Percentiles rank a stretch among this genome's conserved stretches.
These are phyloP conservation scores for Scaptomyza pallida DNA, from an alignment of 1,140 invertebrate species.

Conservation along the genomic window DNA sequence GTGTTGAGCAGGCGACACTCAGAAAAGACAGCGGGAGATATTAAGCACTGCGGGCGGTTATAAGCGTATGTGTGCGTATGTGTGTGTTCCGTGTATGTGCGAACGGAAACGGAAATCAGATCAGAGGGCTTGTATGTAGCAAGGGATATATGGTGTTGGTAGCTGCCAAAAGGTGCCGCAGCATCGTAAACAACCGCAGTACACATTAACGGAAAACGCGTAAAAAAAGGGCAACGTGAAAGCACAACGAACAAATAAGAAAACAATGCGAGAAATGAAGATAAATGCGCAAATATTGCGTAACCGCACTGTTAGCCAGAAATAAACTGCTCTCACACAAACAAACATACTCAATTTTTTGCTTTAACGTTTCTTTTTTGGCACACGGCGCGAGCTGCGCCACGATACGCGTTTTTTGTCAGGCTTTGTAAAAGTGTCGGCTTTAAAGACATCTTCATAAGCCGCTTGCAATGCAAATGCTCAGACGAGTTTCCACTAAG, in stretches of 20 bases:
- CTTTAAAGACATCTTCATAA: constrained; percentile 18
- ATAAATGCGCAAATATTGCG: constrained; percentile 73
- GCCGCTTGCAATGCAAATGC: constrained; percentile 17
- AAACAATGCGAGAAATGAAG: constrained; percentile 69
- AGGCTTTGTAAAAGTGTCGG: constrained; percentile 1
- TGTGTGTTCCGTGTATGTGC: neutral
- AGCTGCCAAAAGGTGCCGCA: constrained; percentile 18
- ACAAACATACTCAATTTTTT: no score
- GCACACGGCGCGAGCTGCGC: constrained; percentile 3
- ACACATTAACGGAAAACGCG: constrained; percentile 44
- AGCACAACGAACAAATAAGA: constrained; percentile 49
- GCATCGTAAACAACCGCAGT: constrained; percentile 58
- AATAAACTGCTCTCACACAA: neutral
- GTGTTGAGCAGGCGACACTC: constrained; percentile 44
- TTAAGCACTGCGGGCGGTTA: constrained; percentile 30
- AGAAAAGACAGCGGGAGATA: constrained; percentile 46
- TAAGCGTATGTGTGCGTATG: neutral
- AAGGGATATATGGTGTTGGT: neutral
- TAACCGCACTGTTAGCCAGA: constrained; percentile 39
- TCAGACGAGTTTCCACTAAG: neutral
- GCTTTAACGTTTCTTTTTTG: neutral
- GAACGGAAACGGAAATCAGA: constrained; percentile 60
- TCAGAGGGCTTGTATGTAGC: constrained; percentile 19
- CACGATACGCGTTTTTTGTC: neutral
- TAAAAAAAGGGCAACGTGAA: constrained; percentile 40